Evolutionary conservation across 2,797 vertebrate genomes (phyloP), one percentile per base, ranked within the genome.

Genomic region (Loris lydekkerianus): DNA sequence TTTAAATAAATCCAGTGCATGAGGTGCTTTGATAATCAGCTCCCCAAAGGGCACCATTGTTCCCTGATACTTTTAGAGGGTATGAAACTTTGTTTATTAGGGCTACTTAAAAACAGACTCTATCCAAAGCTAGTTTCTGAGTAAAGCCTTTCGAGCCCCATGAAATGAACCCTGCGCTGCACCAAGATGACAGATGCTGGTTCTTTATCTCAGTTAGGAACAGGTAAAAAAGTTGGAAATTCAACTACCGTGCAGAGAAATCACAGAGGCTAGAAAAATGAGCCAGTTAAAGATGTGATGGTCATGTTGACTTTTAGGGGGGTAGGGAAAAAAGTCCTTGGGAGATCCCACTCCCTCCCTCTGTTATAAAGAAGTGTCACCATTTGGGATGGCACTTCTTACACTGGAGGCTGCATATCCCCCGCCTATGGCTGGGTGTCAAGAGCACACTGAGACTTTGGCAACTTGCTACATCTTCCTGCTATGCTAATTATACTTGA

Each of bases 1-100:
- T 88, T 95, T 72, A 78, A 92, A 56, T 40, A 77, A 92, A 96
- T 70, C 77, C 58, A 70, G 29, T 43, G 83, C 4, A 84, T 11
- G 23, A 91, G 10, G 11, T 81, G 37, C 10, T 95, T 86, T 96
- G 63, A 91, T 83, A 94, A 82, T 21, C 7, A 95, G 60, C 6
- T 63, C 1, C 27, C 25, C 0, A 65, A 88, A 85, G 14, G 85
- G 43, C 17, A 81, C n/a, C 10, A 63, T 56, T 56, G 43, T 58
- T 95, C 53, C 73, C 46, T 89, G 65, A 67, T 53, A 72, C 13
- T 83, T 69, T 60, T 43, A 95, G 70, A 89, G 8, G 21, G 80
- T 6, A 25, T 29, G 15, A 78, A 69, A 84, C 60, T 80, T 53
- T n/a, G 21, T 69, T 84, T 87, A 23, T 81, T 77, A 73, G 10